Evolutionary conservation across 2,888 invertebrate genomes (phyloP), one percentile per base, ranked within the genome.

Genomic region (Heliconius aoede): DNA sequence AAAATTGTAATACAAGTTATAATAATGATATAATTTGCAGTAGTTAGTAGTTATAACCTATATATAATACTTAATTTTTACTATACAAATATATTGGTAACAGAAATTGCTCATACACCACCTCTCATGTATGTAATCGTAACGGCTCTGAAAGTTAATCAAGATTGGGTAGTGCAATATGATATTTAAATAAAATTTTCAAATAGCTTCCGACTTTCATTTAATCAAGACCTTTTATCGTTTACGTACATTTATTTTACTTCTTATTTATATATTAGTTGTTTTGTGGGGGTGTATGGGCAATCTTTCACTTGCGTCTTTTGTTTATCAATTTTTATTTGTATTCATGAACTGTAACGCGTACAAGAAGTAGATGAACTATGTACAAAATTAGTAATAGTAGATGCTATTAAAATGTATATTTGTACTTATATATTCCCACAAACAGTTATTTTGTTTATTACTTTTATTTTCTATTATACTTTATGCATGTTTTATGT

Each of bases 281-380:
- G 90, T 91, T 93, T 94, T 94, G 93, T 93, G 93, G 94, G 94
- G 93, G 93, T 94, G 94, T 94, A 94, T 94, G 94, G 94, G 94
- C 94, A 94, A 92, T 93, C 87, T 80, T 82, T 79, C 81, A 83
- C 82, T 82, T 82, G 82, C 82, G 83, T 77, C 28, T 79, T 26
- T 55, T 72, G n/a, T 46, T 71, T 28, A 58, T 61, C 61, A 65
- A 21, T 72, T 72, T 40, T 64, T 51, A 30, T 13, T 58, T 26
- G 32, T 76, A 71, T 55, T 24, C 21, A 24, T 71, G 61, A 36
- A 62, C 11, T 67, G 55, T 74, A 46, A 36, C 51, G 74, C 73
- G 28, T 68, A 55, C 51, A 69, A 51, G 32, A 64, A 62, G 11
- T 64, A 64, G 64, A 62, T n/a, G 5, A 71, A 64, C 24, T 65